These are phyloP conservation scores for Oreochromis niloticus DNA, from an alignment of 2,113 vertebrate genomes.

Conservation along the genomic window DNA sequence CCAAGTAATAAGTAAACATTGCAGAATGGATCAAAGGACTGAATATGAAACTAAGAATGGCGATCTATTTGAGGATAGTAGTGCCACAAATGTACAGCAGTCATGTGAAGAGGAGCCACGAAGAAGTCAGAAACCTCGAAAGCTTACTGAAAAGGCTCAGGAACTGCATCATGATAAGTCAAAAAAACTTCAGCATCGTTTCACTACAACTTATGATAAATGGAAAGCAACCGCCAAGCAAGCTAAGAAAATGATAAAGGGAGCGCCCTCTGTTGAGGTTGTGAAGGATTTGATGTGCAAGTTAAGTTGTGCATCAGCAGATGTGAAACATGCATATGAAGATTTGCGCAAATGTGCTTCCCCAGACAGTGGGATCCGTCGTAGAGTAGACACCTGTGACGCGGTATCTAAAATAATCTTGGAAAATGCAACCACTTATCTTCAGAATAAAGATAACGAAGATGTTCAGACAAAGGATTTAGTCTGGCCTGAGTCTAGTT, in stretches of 20 bases:
- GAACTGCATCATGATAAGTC: not conserved
- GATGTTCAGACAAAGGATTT: not conserved
- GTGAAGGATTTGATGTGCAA: not conserved
- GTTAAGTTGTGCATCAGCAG: not conserved
- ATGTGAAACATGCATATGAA: not conserved
- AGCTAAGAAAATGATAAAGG: not conserved
- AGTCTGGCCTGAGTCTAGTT: not conserved
- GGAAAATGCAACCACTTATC: not conserved
- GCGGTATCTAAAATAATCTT: not conserved
- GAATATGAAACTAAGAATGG: not conserved
- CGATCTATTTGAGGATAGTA: not conserved
- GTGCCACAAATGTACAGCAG: not conserved
- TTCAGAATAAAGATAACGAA: not conserved
- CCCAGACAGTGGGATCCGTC: not conserved
- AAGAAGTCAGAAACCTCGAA: not conserved
- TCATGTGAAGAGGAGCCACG: not conserved
- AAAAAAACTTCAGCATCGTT: not conserved
- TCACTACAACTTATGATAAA: not conserved
- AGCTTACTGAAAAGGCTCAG: not conserved
- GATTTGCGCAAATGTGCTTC: not conserved
- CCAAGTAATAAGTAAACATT: not conserved
- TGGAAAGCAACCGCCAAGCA: not conserved
- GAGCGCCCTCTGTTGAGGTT: not conserved
- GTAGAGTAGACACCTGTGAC: not conserved
- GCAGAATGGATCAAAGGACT: not conserved